Evolutionary conservation across 2,888 invertebrate genomes (phyloP), one percentile per base, ranked within the genome.

Genomic region (Drymonia ruficornis): DNA sequence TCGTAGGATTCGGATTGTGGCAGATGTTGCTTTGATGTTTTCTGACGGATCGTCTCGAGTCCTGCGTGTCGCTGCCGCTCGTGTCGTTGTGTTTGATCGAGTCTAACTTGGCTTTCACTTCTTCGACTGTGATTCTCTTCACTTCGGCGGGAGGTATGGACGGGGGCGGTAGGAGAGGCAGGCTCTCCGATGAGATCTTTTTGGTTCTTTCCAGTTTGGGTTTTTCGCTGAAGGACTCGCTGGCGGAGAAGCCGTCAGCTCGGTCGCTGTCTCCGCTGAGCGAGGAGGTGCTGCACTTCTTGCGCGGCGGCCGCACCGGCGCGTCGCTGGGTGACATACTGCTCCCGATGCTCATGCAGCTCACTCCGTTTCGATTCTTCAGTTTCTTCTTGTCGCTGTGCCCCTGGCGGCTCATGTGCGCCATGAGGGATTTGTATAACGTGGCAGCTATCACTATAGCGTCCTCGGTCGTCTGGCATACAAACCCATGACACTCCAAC

Each of bases 371-470:
- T 83, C 93, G 94, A 78, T 94, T 96, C 79, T 93, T 95, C 19
- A 93, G 94, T 72, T 93, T 95, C 73, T 94, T 95, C 69, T 89
- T 94, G 67, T 91, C 89, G 65, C 65, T 76, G 70, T 91, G 90
- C 60, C 90, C 90, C 67, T 91, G 92, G 57, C 94, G 93, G 82
- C 95, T 95, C 93, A 96, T 96, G 78, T 96, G 96, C 58, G 96
- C 95, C 93, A 98, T 96, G 53, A 98, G 93, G 36, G 97, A 97
- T 87, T 97, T 96, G 89, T 98, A 98, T 67, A 98, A 93, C 62
- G 97, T 98, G 47, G 98, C 98, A 13, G 98, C 98, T 72, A 98
- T 97, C 0, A 97, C 97, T 40, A 98, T 96, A 61, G 98, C 98
- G 86, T 98, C 98, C 89, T 98, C 97, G 34, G 97, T 96, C 74